Evolutionary conservation across 2,113 vertebrate genomes (phyloP).

Genomic region (Pitta sordida): DNA sequence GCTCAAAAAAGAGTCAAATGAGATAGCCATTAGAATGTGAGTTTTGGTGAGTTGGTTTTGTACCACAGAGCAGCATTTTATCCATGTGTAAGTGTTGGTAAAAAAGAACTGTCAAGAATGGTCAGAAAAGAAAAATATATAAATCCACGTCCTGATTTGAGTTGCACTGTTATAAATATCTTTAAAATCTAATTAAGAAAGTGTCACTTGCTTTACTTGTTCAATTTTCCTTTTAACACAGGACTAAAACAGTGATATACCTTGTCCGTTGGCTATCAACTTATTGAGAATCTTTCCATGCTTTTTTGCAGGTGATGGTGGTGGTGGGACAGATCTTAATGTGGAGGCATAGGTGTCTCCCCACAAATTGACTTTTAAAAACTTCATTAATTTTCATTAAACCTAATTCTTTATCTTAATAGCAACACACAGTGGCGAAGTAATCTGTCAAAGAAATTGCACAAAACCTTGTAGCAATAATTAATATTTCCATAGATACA

Average conservation of each 20-base stretch:
- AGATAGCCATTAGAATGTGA: neutral
- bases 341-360: neutral
- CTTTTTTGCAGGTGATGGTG: neutral
- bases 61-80: neutral
- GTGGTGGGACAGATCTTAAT: neutral
- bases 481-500: neutral
- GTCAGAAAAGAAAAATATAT: neutral
- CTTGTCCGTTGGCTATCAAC: neutral
- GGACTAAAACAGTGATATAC: neutral
- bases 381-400: neutral
- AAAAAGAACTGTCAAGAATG: neutral
- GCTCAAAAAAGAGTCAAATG: neutral
- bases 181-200: slow-evolving; percentile 1
- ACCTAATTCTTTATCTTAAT: neutral
- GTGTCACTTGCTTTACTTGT: neutral
- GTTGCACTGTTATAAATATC: neutral
- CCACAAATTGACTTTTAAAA: neutral
- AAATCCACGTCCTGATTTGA: neutral
- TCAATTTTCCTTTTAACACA: neutral
- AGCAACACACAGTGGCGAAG: neutral
- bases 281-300: neutral
- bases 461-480: neutral
- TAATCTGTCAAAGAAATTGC: neutral
- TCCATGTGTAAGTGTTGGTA: neutral
- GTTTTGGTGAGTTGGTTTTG: neutral